phyloP scores from a whole-genome alignment of 2,888 invertebrate species.

The Diloba caeruleocephala region DNA sequence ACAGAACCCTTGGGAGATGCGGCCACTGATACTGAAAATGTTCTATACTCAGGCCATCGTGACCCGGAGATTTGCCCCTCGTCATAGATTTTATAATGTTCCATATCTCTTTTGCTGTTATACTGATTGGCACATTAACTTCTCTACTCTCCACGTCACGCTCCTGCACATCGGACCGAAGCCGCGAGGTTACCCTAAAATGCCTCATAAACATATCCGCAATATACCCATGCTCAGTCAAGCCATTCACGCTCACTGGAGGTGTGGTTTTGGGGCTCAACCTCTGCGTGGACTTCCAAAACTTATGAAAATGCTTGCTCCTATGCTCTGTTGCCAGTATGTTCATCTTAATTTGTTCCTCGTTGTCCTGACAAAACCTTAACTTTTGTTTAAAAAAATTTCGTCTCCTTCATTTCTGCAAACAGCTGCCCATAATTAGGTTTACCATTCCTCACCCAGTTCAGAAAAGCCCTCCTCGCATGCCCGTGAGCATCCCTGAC shows the following conservation, averaged over 20 bases:
- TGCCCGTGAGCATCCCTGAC: conserved; percentile 3
- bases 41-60: conserved; percentile 1
- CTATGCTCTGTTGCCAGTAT: not conserved
- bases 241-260: conserved; percentile 1
- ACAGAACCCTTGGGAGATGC: conserved; percentile 4
- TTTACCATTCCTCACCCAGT: conserved; percentile 5
- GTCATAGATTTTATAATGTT: conserved; percentile 1
- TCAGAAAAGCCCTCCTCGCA: not conserved
- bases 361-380: not conserved
- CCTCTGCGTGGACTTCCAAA: not conserved
- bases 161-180: not conserved
- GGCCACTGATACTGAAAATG: too few relatives aligned
- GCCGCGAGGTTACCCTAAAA: not conserved
- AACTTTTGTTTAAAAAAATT: not conserved
- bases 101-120: not conserved
- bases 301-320: too few relatives aligned
- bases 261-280: not conserved
- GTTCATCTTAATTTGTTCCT: not conserved
- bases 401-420: not conserved
- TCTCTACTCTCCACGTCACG: not conserved
- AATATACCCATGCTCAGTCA: not conserved
- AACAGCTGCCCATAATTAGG: not conserved
- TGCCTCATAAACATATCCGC: not conserved
- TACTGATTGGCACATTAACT: not conserved
- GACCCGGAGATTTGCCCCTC: conserved; percentile 1